These are phyloP conservation scores for Sinocyclocheilus maitianheensis DNA, from an alignment of 2,113 vertebrate genomes.

Conservation along the genomic window DNA sequence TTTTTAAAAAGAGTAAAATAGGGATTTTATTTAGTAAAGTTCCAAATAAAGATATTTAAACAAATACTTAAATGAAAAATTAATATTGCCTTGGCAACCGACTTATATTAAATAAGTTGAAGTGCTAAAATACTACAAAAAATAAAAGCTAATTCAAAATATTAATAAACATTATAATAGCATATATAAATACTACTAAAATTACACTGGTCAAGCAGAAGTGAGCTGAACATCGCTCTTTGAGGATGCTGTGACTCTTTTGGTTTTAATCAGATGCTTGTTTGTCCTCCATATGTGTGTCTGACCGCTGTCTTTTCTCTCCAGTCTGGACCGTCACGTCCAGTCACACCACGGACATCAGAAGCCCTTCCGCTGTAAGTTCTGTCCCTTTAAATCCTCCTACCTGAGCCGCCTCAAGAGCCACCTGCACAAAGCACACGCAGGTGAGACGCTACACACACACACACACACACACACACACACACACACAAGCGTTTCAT, in stretches of 20 bases:
- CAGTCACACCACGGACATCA: slow-evolving; percentile 98
- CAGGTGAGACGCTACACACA: slow-evolving; percentile 76
- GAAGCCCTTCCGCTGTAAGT: slow-evolving; percentile 97
- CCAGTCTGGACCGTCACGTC: slow-evolving; percentile 95
- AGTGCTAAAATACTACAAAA: too few relatives aligned
- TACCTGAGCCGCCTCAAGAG: slow-evolving; percentile 97
- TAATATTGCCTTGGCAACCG: too few relatives aligned
- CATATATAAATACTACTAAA: too few relatives aligned
- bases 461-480: neutral
- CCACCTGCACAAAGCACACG: slow-evolving; percentile 93
- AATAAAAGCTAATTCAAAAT: too few relatives aligned
- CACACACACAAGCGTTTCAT: neutral
- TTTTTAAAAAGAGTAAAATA: too few relatives aligned
- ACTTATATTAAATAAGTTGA: too few relatives aligned
- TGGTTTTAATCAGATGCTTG: neutral
- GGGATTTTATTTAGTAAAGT: too few relatives aligned
- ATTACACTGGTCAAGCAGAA: too few relatives aligned
- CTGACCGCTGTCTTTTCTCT: slow-evolving; percentile 29
- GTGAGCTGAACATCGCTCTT: neutral
- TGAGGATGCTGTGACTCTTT: neutral
- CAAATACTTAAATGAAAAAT: too few relatives aligned
- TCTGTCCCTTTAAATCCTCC: slow-evolving; percentile 97
- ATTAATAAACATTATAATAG: too few relatives aligned
- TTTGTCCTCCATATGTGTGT: slow-evolving; percentile 1
- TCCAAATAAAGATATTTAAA: too few relatives aligned